Conservation (phyloP, 2,797 vertebrate species). For the Sebastiscus albofasciatus region DNA sequence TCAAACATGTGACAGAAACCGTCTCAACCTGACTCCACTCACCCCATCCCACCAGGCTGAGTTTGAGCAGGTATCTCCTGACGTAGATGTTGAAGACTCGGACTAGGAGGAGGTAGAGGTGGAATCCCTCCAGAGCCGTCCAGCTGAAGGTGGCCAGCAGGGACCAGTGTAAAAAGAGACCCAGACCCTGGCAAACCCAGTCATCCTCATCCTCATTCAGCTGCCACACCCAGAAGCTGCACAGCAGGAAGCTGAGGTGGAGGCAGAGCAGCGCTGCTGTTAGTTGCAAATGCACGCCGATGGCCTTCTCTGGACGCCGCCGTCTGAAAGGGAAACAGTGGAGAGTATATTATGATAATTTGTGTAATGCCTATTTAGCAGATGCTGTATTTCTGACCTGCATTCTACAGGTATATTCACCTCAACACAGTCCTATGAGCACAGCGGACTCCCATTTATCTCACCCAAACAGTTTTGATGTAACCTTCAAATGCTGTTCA, state of each 20-base stretch:
- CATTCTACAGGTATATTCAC: neutral
- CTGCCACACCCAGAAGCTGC: slow-evolving; percentile 42
- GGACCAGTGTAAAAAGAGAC: slow-evolving; percentile 80
- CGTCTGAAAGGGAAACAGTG: slow-evolving; percentile 51
- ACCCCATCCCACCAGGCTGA: slow-evolving; percentile 89
- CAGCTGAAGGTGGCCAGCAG: slow-evolving; percentile 85
- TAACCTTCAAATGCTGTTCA: neutral
- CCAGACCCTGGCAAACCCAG: slow-evolving; percentile 62
- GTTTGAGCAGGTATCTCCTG: slow-evolving; percentile 86
- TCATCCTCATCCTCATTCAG: rapidly evolving
- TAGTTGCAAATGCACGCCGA: slow-evolving; percentile 77
- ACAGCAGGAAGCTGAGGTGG: slow-evolving; percentile 78
- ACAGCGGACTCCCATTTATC: neutral
- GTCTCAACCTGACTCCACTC: slow-evolving; percentile 36
- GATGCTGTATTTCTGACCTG: neutral
- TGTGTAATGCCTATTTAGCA: neutral
- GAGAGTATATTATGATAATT: neutral
- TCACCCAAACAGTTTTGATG: neutral
- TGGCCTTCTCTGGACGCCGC: slow-evolving; percentile 67
- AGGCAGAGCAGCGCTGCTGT: slow-evolving; percentile 76
- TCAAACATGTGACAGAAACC: neutral
- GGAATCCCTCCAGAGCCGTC: slow-evolving; percentile 87
- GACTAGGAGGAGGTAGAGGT: slow-evolving; percentile 86
- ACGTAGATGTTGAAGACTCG: slow-evolving; percentile 88
- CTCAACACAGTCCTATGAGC: neutral